These are phyloP conservation scores for Neomorphus geoffroyi DNA, from an alignment of 2,797 vertebrate genomes.

Conservation along the genomic window DNA sequence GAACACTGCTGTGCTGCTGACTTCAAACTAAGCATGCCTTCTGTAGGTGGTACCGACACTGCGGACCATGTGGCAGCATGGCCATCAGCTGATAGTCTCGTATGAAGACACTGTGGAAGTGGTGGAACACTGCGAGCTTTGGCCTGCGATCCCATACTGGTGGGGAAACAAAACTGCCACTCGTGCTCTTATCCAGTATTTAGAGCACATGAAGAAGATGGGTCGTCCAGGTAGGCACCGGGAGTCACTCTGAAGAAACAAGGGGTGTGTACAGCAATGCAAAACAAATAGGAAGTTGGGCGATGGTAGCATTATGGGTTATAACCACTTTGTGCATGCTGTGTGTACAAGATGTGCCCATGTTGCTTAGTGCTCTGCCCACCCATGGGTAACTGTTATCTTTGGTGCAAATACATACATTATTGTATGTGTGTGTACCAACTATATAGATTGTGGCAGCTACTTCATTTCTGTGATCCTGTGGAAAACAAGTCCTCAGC, in stretches of 20 bases:
- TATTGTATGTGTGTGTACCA: rapidly evolving
- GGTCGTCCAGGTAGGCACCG: slow-evolving; percentile 84
- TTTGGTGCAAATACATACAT: rapidly evolving
- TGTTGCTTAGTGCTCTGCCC: background rate
- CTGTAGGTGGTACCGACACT: slow-evolving; percentile 81
- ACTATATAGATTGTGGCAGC: background rate
- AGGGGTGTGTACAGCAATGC: rapidly evolving
- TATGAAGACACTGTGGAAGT: slow-evolving; percentile 77
- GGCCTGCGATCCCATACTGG: slow-evolving; percentile 87
- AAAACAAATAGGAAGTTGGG: background rate
- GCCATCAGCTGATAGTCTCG: slow-evolving; percentile 86
- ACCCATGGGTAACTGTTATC: rapidly evolving
- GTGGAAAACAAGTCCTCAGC: background rate
- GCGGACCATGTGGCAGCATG: slow-evolving; percentile 81
- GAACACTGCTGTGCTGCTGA: background rate
- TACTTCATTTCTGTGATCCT: rapidly evolving
- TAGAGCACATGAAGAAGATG: slow-evolving; percentile 80
- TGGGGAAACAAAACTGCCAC: slow-evolving; percentile 85
- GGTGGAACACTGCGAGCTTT: slow-evolving; percentile 79
- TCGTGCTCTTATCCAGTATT: slow-evolving; percentile 76
- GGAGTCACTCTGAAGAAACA: rapidly evolving
- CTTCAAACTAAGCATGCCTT: background rate
- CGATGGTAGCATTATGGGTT: rapidly evolving
- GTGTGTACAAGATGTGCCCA: rapidly evolving
- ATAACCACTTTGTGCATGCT: background rate